Base-by-base conservation (phyloP, 2,113 vertebrate genomes). In the Microtus ochrogaster region DNA sequence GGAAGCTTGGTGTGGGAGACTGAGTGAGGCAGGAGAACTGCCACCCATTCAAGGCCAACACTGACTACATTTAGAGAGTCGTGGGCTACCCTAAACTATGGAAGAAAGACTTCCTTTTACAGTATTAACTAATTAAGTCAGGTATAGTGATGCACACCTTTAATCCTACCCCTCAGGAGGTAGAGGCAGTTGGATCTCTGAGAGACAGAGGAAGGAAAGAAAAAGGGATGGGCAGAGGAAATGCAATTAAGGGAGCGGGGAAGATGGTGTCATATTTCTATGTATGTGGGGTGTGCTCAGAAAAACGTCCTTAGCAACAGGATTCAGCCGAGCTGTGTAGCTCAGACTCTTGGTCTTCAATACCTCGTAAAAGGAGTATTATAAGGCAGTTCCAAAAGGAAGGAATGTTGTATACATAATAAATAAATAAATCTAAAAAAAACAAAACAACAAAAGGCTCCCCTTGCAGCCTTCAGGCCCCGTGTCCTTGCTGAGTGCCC, bases 181-280 rank as follows among this genome's bases (percentile, higher is more conserved):
- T 33, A 66, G 28, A 85, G 63, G 28, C 16, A 68, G 19, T 30
- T 30, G 39, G 13, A 19, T 28, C 55, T 63, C 81, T 22, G 36
- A 58, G 79, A 61, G 79, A 39, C 4, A 24, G 52, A 82, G 21
- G 52, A 58, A 21, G 58, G 44, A 65, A 66, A 6, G 3, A 65
- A 7, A 47, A 17, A 44, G 11, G 10, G 9, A 5, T 68, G 63
- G 17, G 21, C 0, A 21, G 28, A 66, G 33, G 41, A 39, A 36
- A 44, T 5, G 47, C 3, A 16, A n/a, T 4, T 6, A 26, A 58
- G 12, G 24, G 33, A n/a, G 10, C 2, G 12, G 10, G 33, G 30
- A 21, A 55, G 12, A 28, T 21, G 52, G 83, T 77, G 83, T 94
- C 52, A 36, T 86, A 52, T 95, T 96, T 90, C 94, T 47, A 33